Conservation (phyloP, 92 coral and sea anemone species). For the Micromussa lordhowensis region DNA sequence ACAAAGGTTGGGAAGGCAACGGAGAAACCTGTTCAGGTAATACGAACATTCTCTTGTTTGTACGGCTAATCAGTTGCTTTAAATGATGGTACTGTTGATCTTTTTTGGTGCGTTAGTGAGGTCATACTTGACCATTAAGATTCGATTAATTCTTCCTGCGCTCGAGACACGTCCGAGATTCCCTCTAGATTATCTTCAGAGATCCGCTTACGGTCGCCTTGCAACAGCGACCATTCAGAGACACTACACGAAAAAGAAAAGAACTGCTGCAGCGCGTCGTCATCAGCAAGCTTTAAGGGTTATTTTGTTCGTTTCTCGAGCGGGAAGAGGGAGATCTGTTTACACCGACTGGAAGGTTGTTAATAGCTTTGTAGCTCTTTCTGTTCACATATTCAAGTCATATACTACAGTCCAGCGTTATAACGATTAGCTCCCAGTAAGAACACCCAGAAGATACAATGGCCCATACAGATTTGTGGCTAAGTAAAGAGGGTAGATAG, state of each 20-base stretch:
- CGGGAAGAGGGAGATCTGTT: no score
- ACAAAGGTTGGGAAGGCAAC: constrained; percentile 73
- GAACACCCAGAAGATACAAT: no score
- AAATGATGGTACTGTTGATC: background rate
- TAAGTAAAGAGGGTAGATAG: no score
- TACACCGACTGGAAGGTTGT: no score
- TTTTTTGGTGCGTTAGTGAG: background rate
- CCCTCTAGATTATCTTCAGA: background rate
- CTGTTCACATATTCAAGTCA: no score
- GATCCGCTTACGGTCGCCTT: background rate
- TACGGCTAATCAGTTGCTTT: background rate
- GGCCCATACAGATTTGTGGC: no score
- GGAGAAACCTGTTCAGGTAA: constrained; percentile 77
- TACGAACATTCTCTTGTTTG: background rate
- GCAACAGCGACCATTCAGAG: background rate
- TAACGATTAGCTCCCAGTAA: no score
- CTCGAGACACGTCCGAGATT: background rate
- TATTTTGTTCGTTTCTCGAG: no score
- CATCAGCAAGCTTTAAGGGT: no score
- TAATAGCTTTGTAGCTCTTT: no score
- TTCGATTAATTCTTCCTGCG: background rate
- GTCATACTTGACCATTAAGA: background rate
- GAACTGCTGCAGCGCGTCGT: background rate
- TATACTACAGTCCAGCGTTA: no score
- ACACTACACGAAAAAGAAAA: background rate